A percentile compares a stretch with the other conserved stretches of the same genome.
phyloP scores from a whole-genome alignment of 2,797 vertebrate genomes.

The Dendrocincla fuliginosa region DNA sequence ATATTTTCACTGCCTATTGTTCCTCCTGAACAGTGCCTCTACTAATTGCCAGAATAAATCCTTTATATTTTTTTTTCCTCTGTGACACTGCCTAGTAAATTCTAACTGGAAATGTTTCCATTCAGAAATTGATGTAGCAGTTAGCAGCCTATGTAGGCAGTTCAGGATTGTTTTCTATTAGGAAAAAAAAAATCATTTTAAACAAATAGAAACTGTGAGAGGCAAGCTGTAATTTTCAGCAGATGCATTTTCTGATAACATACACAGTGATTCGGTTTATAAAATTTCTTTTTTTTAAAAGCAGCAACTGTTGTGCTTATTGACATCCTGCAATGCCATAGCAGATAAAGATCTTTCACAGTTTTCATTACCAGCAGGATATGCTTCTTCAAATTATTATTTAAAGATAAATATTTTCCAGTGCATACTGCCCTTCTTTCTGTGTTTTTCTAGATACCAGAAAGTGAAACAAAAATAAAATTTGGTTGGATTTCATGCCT shows the following conservation, averaged over 20 bases:
- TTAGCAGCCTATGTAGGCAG: background rate
- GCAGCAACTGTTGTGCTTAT: background rate
- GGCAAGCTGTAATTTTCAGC: background rate
- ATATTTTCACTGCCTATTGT: background rate
- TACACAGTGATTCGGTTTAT: background rate
- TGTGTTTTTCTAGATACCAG: background rate
- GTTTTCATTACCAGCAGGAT: background rate
- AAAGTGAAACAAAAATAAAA: constrained; percentile 25
- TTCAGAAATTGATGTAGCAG: background rate
- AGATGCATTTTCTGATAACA: background rate
- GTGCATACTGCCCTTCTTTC: background rate
- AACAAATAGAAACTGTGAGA: background rate
- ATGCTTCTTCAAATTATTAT: background rate
- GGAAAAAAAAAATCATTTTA: background rate
- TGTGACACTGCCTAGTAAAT: background rate
- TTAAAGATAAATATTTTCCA: background rate
- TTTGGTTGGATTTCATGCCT: background rate
- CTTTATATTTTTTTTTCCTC: background rate
- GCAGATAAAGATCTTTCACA: constrained; percentile 8
- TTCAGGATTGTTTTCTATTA: background rate
- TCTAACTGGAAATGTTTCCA: background rate
- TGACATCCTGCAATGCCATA: background rate
- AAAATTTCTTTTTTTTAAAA: background rate
- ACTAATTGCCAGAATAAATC: background rate
- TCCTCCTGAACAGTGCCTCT: background rate